Base-by-base conservation (phyloP, 1,140 invertebrate genomes). In the Theocolax elegans region DNA sequence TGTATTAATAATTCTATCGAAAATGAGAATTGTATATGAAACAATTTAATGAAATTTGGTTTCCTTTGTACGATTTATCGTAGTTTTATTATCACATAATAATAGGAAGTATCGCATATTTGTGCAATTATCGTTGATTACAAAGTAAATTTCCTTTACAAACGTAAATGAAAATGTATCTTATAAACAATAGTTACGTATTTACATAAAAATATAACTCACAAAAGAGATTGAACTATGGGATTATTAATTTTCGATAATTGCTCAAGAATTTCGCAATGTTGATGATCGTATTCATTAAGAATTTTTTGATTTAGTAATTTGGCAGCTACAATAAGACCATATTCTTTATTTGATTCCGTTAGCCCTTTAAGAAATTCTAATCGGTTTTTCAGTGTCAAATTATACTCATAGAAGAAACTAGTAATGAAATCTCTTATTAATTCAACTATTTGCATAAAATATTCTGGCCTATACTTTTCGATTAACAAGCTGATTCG, bases 291-390 rank as follows among this genome's bases (percentile, higher is more conserved):
- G n/a, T 68, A 19, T 1, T 69, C 35, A 1, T 51, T 58, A 0
- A 17, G 23, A 1, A 9, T 59, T 7, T 49, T 23, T n/a, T n/a
- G 6, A 9, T 23, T 19, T 12, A 79, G 23, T 21, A 79, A 2
- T 51, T 48, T 48, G 0, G 44, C 72, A 0, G 77, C 76, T 3
- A 80, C 48, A 1, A 79, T 13, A 1, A 13, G 23, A 1, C 71
- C 60, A 12, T 74, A 12, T 0, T 0, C 3, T 4, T 69, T 56
- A 0, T 21, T 38, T 9, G 19, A 8, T 1, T 71, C 25, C 10
- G 75, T 35, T 8, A 81, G 44, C 2, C 68, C 75, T 17, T 79
- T 74, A 6, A 76, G 19, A 53, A 71, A 71, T 3, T 49, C 38
- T 2, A 64, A 38, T 15, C 60, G 17, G 7, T 63, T 46, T 7